These are phyloP conservation scores for Meghimatium bilineatum DNA, from an alignment of 2,888 invertebrate genomes.

Conservation along the genomic window DNA sequence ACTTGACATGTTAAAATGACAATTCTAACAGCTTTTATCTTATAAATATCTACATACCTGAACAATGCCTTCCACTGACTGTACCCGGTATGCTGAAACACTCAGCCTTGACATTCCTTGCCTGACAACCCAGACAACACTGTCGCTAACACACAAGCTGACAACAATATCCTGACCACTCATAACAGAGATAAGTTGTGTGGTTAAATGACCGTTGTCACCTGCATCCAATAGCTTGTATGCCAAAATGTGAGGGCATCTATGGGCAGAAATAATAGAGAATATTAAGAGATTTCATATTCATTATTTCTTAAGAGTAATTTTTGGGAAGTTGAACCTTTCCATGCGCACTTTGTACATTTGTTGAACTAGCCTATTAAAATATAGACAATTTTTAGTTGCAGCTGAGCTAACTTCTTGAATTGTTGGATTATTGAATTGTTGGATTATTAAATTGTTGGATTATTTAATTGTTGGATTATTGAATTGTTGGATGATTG, in stretches of 20 bases:
- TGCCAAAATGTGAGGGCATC: slow-evolving; percentile 27
- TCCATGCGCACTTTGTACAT: too few species aligned
- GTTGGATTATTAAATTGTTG: too few species aligned
- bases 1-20: neutral
- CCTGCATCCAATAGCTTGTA: slow-evolving; percentile 7
- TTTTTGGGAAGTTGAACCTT: too few species aligned
- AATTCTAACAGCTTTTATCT: neutral
- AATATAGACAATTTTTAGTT: too few species aligned
- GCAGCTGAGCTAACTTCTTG: too few species aligned
- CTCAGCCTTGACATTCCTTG: neutral
- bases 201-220: neutral
- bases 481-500: too few species aligned
- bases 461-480: too few species aligned
- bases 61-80: neutral
- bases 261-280: neutral
- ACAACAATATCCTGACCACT: neutral
- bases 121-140: slow-evolving; percentile 24
- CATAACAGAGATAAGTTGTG: neutral
- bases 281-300: too few species aligned
- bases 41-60: neutral
- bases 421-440: too few species aligned
- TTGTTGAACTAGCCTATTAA: too few species aligned
- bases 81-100: slow-evolving; percentile 14
- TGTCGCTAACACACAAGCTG: slow-evolving; percentile 5
- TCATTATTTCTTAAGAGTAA: too few species aligned